phyloP scores from a whole-genome alignment of 2,888 invertebrate species.

The Microchrysa polita region DNA sequence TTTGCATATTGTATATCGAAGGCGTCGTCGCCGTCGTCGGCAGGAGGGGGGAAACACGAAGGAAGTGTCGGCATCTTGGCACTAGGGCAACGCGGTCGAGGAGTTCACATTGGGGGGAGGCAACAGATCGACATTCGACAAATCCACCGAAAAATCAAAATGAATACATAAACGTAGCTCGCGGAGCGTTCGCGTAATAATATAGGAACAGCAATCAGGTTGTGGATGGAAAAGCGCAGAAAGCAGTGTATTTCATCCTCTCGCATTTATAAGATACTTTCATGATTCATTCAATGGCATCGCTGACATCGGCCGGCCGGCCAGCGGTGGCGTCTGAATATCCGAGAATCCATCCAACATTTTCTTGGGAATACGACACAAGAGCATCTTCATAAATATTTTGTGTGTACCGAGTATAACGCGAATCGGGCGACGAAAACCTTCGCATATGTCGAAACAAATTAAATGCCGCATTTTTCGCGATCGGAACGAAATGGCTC shows the following conservation, averaged over 20 bases:
- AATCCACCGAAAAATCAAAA: conserved; percentile 25
- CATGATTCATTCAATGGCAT: conserved; percentile 27
- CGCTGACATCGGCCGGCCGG: too few species aligned
- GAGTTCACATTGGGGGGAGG: neutral
- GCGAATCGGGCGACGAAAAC: too few species aligned
- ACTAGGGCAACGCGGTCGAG: conserved; percentile 1
- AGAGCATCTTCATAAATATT: neutral
- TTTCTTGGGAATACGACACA: neutral
- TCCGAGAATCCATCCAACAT: conserved; percentile 5
- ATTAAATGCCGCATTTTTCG: neutral
- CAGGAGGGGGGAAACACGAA: neutral
- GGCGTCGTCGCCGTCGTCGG: too few species aligned
- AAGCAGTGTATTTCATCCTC: neutral
- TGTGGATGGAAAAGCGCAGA: conserved; percentile 10
- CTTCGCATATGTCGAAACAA: neutral
- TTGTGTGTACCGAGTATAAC: neutral
- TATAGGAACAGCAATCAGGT: conserved; percentile 1
- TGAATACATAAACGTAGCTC: too few species aligned
- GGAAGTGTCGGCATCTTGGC: neutral
- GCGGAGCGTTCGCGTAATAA: too few species aligned
- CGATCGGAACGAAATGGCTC: too few species aligned
- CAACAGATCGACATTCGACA: conserved; percentile 5
- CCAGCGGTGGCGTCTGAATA: conserved; percentile 26
- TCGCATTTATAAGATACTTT: conserved; percentile 9
- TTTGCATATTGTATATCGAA: conserved; percentile 28